Conservation (phyloP, 2,113 vertebrate genomes). For the Cyprinus carpio region DNA sequence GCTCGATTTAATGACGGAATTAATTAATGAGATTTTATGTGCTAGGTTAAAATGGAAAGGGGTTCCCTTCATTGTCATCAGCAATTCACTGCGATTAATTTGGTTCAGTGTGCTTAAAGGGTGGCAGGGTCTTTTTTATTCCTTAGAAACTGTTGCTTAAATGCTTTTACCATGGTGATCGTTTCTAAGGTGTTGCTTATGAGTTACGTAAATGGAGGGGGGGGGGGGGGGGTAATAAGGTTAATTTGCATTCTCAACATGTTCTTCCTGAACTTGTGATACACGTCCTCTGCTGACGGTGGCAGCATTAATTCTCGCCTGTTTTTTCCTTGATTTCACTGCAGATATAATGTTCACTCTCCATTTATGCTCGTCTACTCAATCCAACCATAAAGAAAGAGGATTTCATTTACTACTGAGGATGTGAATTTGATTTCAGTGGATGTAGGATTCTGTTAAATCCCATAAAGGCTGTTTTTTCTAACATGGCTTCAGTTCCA, state of each 20-base stretch:
- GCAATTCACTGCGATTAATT: slow-evolving; percentile 9
- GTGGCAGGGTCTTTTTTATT: slow-evolving; percentile 42
- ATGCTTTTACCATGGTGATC: slow-evolving; percentile 69
- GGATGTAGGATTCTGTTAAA: background rate
- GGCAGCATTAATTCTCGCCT: slow-evolving; percentile 17
- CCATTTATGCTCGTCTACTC: background rate
- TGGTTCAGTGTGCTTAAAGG: slow-evolving; percentile 41
- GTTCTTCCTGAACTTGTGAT: slow-evolving; percentile 48
- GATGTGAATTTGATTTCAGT: background rate
- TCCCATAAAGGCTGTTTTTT: background rate
- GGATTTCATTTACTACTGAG: background rate
- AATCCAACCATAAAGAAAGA: background rate
- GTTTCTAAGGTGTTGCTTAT: slow-evolving; percentile 68
- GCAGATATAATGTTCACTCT: slow-evolving; percentile 7
- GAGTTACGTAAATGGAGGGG: slow-evolving; percentile 62
- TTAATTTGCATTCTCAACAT: slow-evolving; percentile 62
- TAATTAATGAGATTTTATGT: slow-evolving; percentile 31
- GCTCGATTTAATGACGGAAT: slow-evolving; percentile 6
- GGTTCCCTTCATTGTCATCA: slow-evolving; percentile 24
- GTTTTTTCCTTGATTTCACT: slow-evolving; percentile 25
- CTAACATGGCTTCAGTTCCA: background rate
- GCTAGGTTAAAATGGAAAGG: slow-evolving; percentile 10
- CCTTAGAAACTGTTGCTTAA: slow-evolving; percentile 67
- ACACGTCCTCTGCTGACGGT: slow-evolving; percentile 39
- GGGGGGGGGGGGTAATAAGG: slow-evolving; percentile 58